Evolutionary conservation across 1,140 invertebrate species (phyloP), one percentile per base, ranked within the genome.

Genomic region (Brachionus rotundiformis): DNA sequence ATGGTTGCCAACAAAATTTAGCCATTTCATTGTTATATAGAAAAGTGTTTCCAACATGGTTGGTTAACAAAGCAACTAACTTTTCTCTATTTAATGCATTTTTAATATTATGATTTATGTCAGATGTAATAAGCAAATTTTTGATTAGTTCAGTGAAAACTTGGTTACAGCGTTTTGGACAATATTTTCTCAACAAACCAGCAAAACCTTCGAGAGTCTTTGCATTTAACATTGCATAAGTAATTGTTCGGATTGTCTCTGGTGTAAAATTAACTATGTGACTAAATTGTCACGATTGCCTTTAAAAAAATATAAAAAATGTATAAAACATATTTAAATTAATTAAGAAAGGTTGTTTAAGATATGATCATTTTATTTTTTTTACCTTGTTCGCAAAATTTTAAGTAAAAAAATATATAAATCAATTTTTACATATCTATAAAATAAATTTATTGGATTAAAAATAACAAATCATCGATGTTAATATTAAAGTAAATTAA

Each of bases 131-230:
- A 33, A 71, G n/a, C 36, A 71, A 71, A 13, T 71, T 71, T 71
- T 71, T 71, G 16, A 71, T 71, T 23, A 71, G 36, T 41, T 71
- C 65, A 71, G 65, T 44, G 36, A 71, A 71, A 36, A 71, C 33
- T 71, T 36, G 65, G 11, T 39, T 39, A 11, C 16, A 23, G 23
- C 65, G 65, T 71, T 71, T 71, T 41, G 65, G 65, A 71, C 65
- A 41, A 71, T 71, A 71, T 71, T 71, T 71, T 71, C 65, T 71
- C 33, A 71, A 44, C 33, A 71, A 71, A 8, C 65, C 65, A 71
- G n/a, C 65, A 39, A 71, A 71, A 71, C 65, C 65, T 39, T 71
- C 65, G 6, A 71, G 33, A 39, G 33, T 71, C 23, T 71, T 71
- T 25, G 65, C 33, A 71, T 36, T 71, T 71, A 71, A 44, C 33